A percentile compares a stretch with the other conserved stretches of the same genome.
Conservation (phyloP, 2,113 vertebrate species). For the Pavo muticus region DNA sequence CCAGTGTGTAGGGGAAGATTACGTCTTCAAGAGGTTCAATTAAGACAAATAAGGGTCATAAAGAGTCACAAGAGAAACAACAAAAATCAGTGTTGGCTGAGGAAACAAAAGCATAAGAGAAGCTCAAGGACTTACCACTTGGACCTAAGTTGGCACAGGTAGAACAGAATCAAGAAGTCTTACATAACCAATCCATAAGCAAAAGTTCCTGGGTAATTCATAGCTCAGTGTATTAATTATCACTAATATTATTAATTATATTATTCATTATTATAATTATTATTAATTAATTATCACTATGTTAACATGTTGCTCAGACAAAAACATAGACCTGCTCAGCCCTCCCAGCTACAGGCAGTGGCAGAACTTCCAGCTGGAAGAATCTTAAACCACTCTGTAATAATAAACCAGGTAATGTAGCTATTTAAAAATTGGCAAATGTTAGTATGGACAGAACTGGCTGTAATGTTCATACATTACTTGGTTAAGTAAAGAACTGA, state of each 20-base stretch:
- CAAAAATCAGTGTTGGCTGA: neutral
- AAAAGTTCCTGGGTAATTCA: neutral
- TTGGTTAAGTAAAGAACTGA: neutral
- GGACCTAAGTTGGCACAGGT: neutral
- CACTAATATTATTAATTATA: neutral
- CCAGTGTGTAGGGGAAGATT: fast-evolving
- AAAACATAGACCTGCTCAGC: neutral
- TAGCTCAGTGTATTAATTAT: neutral
- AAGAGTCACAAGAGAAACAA: neutral
- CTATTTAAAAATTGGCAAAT: neutral
- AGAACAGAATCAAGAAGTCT: neutral
- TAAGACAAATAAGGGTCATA: neutral
- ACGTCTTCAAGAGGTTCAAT: neutral
- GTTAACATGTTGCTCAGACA: neutral
- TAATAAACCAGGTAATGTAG: neutral
- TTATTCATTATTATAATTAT: neutral
- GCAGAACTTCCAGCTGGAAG: neutral
- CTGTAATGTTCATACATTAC: neutral
- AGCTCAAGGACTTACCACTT: neutral
- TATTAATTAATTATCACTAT: neutral
- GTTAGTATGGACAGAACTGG: neutral
- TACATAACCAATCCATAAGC: neutral
- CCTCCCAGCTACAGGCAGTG: neutral
- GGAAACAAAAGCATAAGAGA: neutral
- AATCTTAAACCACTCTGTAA: neutral